Conservation (phyloP, 1,140 invertebrate genomes). For the Sipha flava region DNA sequence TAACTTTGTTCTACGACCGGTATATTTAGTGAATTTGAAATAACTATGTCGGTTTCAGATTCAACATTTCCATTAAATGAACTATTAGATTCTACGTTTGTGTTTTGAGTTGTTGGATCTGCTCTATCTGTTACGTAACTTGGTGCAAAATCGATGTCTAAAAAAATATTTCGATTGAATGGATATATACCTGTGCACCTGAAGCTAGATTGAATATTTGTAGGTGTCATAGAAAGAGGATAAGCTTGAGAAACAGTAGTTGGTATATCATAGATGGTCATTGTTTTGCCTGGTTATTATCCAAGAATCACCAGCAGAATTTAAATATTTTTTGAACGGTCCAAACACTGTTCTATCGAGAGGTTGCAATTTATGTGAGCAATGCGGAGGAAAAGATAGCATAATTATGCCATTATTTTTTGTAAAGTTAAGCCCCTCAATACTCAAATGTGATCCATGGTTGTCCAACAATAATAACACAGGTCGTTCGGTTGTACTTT, state of each 20-base stretch:
- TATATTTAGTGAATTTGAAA: background rate
- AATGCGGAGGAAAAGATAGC: conserved; percentile 41
- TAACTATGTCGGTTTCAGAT: background rate
- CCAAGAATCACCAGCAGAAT: conserved; percentile 39
- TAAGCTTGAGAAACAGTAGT: conserved; percentile 34
- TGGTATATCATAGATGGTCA: conserved; percentile 42
- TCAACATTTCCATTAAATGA: background rate
- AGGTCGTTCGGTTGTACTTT: background rate
- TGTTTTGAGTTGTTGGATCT: background rate
- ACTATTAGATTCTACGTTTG: background rate
- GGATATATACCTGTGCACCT: conserved; percentile 41
- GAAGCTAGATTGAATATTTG: conserved; percentile 39
- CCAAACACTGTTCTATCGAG: conserved; percentile 39
- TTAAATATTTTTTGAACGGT: conserved; percentile 32
- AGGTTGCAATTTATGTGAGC: conserved; percentile 44
- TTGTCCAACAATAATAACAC: conserved; percentile 35
- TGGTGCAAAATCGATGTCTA: conserved; percentile 42
- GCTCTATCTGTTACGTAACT: conserved; percentile 41
- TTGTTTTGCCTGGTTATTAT: conserved; percentile 39
- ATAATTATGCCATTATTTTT: conserved; percentile 41
- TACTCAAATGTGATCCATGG: conserved; percentile 38
- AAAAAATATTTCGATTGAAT: conserved; percentile 42
- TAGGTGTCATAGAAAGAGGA: conserved; percentile 36
- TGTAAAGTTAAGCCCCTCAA: conserved; percentile 37
- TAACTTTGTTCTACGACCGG: background rate